These are phyloP conservation scores for Malurus melanocephalus DNA, from an alignment of 2,113 vertebrate genomes.

Conservation along the genomic window DNA sequence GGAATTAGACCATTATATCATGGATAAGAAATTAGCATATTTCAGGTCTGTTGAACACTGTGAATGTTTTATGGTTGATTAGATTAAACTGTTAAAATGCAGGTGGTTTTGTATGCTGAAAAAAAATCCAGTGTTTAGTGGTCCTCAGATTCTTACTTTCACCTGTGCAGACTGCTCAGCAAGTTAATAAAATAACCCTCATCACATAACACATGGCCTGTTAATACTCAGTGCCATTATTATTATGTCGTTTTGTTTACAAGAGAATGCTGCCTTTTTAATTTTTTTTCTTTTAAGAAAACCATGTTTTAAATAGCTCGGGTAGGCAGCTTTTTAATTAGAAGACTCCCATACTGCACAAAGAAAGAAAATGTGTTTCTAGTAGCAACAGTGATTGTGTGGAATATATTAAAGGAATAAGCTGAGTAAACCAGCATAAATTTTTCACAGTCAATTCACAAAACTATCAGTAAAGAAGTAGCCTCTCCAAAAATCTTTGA, in stretches of 20 bases:
- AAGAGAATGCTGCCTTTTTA: rapidly evolving
- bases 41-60: constrained; percentile 33
- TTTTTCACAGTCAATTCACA: constrained; percentile 16
- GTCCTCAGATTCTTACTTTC: constrained; percentile 18
- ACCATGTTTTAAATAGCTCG: neutral
- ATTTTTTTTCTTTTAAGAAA: neutral
- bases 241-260: neutral
- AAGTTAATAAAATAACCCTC: constrained; percentile 20
- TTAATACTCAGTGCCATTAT: neutral
- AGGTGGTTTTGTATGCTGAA: neutral
- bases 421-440: neutral
- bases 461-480: neutral
- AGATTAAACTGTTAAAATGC: constrained; percentile 12
- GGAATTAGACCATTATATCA: neutral
- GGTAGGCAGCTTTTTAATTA: neutral
- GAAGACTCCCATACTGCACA: neutral
- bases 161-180: neutral
- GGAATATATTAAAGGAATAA: constrained; percentile 7
- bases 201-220: neutral
- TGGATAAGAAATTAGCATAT: constrained; percentile 7
- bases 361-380: neutral
- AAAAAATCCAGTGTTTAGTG: neutral
- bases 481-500: neutral
- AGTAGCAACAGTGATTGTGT: neutral
- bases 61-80: constrained; percentile 29